Conservation (phyloP, 2,888 invertebrate species). For the Perizoma flavofasciatum region DNA sequence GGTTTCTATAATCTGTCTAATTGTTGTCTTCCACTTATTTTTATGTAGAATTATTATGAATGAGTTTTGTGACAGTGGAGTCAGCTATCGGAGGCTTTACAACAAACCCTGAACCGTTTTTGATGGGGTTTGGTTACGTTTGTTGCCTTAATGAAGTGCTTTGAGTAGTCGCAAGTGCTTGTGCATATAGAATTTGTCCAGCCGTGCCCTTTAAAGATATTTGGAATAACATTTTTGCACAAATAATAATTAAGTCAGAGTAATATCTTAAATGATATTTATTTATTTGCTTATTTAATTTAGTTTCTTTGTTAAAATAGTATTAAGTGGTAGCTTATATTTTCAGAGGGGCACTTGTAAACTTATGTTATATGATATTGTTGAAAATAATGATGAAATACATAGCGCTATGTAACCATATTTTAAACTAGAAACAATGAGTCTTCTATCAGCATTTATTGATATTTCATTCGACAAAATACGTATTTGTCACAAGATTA, state of each 20-base stretch:
- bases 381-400: background rate
- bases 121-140: conserved; percentile 11
- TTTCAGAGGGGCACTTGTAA: background rate
- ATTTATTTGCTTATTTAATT: conserved; percentile 12
- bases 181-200: background rate
- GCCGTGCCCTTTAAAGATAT: background rate
- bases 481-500: background rate
- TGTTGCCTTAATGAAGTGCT: conserved; percentile 48
- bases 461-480: background rate
- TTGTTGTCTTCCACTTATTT: conserved; percentile 96
- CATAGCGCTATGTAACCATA: too few relatives aligned
- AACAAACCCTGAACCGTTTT: conserved; percentile 85
- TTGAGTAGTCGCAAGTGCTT: conserved; percentile 37
- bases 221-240: background rate
- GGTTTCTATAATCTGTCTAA: conserved; percentile 94
- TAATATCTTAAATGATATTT: conserved; percentile 8
- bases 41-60: conserved; percentile 95
- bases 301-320: conserved; percentile 7
- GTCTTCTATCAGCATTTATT: background rate
- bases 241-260: background rate
- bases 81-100: conserved; percentile 87
- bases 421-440: too few relatives aligned
- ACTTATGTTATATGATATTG: background rate
- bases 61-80: conserved; percentile 91
- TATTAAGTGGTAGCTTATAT: conserved; percentile 3